Conservation (phyloP, 2,113 vertebrate species). For the Laterallus jamaicensis region DNA sequence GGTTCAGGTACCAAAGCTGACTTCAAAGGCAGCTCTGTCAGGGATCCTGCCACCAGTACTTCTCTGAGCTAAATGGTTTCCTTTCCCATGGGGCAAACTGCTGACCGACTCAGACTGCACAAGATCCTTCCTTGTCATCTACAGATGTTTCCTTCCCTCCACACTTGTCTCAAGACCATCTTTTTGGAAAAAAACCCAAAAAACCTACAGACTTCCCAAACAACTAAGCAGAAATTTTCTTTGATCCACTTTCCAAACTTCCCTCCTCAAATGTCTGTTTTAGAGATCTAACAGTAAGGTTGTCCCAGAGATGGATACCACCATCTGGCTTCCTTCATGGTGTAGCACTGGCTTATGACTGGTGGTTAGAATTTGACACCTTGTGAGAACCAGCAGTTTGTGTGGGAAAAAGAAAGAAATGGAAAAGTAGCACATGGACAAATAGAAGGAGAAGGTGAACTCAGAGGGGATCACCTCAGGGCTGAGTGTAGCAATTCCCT, state of each 20-base stretch:
- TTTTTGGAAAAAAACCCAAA: background rate
- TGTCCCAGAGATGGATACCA: background rate
- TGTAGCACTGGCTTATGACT: background rate
- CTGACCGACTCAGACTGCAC: background rate
- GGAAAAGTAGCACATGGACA: background rate
- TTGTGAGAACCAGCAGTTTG: background rate
- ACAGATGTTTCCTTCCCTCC: background rate
- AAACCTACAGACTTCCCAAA: background rate
- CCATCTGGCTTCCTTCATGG: background rate
- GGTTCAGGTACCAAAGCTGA: background rate
- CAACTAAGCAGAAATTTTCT: background rate
- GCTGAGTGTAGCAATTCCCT: background rate
- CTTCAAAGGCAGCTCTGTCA: background rate
- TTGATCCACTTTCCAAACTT: background rate
- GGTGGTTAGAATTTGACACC: background rate
- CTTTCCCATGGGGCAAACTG: background rate
- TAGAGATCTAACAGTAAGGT: background rate
- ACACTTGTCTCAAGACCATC: background rate
- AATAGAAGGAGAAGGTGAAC: background rate
- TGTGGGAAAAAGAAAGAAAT: background rate
- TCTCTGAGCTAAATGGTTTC: background rate
- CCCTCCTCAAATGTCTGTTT: background rate
- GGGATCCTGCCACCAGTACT: background rate
- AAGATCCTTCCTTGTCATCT: background rate
- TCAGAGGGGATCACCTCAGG: background rate